phyloP scores from a whole-genome alignment of 64 coral and sea anemone genomes.

The Acropora yongei region DNA sequence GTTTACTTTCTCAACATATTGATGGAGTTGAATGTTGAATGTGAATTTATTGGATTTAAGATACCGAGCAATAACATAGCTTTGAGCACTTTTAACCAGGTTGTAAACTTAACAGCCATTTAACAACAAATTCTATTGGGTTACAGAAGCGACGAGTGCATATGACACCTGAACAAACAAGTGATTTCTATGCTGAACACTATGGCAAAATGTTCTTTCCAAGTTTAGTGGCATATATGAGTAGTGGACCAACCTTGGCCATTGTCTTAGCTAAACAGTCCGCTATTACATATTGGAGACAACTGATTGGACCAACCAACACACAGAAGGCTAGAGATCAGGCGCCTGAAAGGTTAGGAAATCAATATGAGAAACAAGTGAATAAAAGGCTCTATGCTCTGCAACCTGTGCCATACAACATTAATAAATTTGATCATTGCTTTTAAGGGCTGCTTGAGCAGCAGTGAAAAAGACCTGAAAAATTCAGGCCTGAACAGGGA shows the following conservation, averaged over 20 bases:
- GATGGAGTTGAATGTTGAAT: too few species aligned
- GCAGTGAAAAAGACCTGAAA: too few species aligned
- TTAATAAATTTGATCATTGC: too few species aligned
- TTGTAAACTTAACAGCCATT: not conserved
- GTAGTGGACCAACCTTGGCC: constrained; percentile 92
- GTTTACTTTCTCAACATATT: too few species aligned
- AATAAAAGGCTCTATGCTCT: too few species aligned
- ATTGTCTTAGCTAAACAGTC: constrained; percentile 81
- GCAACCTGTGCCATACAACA: too few species aligned
- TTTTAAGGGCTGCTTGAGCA: too few species aligned
- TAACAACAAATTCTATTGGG: not conserved
- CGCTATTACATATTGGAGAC: constrained; percentile 95
- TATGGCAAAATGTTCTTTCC: constrained; percentile 99
- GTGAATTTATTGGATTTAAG: not conserved
- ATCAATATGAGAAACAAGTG: too few species aligned
- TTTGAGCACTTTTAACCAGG: not conserved
- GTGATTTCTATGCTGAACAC: constrained; percentile 99
- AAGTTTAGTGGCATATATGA: constrained; percentile 99
- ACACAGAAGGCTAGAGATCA: constrained; percentile 98
- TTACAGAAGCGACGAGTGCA: constrained; percentile 95
- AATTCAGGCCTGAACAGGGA: too few species aligned
- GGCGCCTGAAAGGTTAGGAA: constrained; percentile 86
- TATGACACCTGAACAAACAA: constrained; percentile 98
- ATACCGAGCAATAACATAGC: not conserved
- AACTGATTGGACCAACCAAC: constrained; percentile 98